Conservation (phyloP, 2,888 invertebrate species). For the Melangyna quadrimaculata region DNA sequence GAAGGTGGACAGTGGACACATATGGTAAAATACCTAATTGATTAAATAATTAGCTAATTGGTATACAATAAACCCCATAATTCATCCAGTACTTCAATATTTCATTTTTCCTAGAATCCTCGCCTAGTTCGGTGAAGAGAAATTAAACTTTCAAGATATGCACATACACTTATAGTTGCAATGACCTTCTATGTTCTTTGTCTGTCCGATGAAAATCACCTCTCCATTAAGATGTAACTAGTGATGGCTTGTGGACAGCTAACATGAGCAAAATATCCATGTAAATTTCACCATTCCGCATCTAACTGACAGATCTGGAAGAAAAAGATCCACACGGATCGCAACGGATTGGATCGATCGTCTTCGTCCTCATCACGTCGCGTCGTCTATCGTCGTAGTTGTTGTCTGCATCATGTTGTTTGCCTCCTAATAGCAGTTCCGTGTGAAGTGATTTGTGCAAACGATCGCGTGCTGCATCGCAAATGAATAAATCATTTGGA, state of each 20-base stretch:
- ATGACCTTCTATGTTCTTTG: slow-evolving; percentile 29
- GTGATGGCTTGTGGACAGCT: slow-evolving; percentile 59
- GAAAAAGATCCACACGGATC: slow-evolving; percentile 65
- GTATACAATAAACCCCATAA: background rate
- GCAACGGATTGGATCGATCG: slow-evolving; percentile 28
- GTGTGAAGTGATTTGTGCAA: slow-evolving; percentile 71
- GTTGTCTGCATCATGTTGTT: slow-evolving; percentile 42
- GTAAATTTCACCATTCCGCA: slow-evolving; percentile 67
- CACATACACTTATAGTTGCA: slow-evolving; percentile 20
- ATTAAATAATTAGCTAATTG: no score
- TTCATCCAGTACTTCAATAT: background rate
- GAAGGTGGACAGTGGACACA: no score
- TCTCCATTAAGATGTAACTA: slow-evolving; percentile 66
- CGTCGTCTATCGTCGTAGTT: slow-evolving; percentile 8
- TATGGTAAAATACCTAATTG: no score
- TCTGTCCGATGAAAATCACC: slow-evolving; percentile 58
- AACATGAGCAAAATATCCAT: slow-evolving; percentile 69
- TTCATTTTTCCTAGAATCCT: background rate
- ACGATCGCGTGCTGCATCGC: slow-evolving; percentile 71
- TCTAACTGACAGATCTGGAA: slow-evolving; percentile 65
- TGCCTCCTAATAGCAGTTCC: slow-evolving; percentile 68
- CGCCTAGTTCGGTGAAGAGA: background rate
- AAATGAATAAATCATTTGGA: slow-evolving; percentile 71
- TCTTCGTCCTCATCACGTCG: slow-evolving; percentile 25
- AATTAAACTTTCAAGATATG: slow-evolving; percentile 1